Evolutionary conservation across 2,113 vertebrate species (phyloP).

Genomic region (Podarcis raffonei): DNA sequence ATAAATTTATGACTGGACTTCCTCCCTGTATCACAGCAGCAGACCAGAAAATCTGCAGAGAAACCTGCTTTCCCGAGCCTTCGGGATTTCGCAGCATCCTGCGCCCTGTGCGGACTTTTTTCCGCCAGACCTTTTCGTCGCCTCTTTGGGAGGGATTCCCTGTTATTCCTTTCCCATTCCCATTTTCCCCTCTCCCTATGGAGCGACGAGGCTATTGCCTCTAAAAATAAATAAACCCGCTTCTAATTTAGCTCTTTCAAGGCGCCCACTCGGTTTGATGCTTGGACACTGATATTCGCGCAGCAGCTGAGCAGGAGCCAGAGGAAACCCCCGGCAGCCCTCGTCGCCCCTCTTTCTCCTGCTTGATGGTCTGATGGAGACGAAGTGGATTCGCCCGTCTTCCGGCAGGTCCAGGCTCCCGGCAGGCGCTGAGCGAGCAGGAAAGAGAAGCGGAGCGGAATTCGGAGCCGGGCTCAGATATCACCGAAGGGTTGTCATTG

Average conservation of each 20-base stretch:
- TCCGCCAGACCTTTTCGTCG: neutral
- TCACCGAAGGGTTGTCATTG: neutral
- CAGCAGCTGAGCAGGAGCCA: conserved; percentile 18
- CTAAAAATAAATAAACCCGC: neutral
- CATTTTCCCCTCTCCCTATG: neutral
- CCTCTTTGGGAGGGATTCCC: neutral
- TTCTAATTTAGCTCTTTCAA: neutral
- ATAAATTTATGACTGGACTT: neutral
- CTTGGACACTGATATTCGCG: neutral
- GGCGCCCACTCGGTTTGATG: neutral
- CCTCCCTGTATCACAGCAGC: neutral
- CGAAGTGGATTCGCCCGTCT: conserved; percentile 4
- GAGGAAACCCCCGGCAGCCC: conserved; percentile 3
- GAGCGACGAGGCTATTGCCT: too few relatives aligned
- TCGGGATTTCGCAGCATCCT: too few relatives aligned
- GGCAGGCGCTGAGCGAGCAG: too few relatives aligned
- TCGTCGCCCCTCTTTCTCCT: conserved; percentile 4
- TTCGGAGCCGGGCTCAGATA: neutral
- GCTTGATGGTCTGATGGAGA: conserved; percentile 57
- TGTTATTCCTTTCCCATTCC: neutral
- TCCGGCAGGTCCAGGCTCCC: neutral
- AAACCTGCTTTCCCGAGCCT: too few relatives aligned
- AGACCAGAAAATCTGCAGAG: too few relatives aligned
- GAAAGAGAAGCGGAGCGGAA: neutral
- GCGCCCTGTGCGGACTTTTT: too few relatives aligned